Evolutionary conservation across 2,113 vertebrate genomes (phyloP), one percentile per base, ranked within the genome.

Genomic region (Onychostruthus taczanowskii): DNA sequence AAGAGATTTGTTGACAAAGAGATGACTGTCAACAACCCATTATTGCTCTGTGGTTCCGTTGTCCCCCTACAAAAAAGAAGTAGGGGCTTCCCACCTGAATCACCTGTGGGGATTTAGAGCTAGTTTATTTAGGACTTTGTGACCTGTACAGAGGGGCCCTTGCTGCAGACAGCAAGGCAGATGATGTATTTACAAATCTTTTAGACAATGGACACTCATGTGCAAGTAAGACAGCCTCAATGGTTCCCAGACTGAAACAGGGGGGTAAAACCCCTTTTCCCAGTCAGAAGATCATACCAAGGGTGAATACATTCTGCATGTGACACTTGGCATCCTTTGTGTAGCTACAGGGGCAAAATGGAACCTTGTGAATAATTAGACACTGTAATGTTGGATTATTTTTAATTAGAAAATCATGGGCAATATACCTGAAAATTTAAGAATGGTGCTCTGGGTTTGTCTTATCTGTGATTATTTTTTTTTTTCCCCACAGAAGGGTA

Each of bases 81-180:
- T 7, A 53, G 56, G 13, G 1, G 0, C 3, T 1, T 23, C 18
- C 12, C 27, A 22, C 1, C 3, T 31, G 58, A 82, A 47, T 59
- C 52, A 37, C 5, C 47, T 21, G 2, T 17, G 16, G 30, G 27
- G 30, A 55, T 53, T 78, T 47, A 72, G 66, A 30, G 24, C 15
- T 41, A n/a, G 11, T 37, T 72, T 56, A 10, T 68, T 59, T 78
- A 84, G 66, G 76, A 37, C 27, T 80, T 33, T 58, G 10, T 67
- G n/a, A 39, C 21, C 26, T 39, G 13, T 35, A 33, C 27, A 59
- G 56, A 61, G 43, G 21, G 30, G 6, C 7, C 39, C 19, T 15
- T 8, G 4, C 23, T 70, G 31, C 28, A 89, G 53, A 84, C 72
- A 79, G 24, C n/a, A 84, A 61, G 52, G 66, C 43, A 59, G 19